Evolutionary conservation across 2,113 vertebrate genomes (phyloP).

Genomic region (Trematomus loennbergii): DNA sequence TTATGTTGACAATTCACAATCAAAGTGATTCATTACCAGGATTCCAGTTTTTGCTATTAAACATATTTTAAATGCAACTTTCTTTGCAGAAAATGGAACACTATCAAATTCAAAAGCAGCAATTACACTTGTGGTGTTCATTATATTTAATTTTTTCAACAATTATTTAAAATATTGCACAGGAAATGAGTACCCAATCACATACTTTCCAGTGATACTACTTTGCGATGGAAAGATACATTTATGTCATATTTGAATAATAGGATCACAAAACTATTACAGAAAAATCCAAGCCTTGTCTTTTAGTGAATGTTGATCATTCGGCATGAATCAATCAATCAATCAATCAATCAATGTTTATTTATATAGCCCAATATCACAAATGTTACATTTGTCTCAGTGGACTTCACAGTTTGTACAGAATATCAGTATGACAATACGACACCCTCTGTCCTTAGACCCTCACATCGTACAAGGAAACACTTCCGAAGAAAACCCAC

Average conservation of each 20-base stretch:
- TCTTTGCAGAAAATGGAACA: neutral
- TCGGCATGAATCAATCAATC: neutral
- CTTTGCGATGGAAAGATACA: too few species aligned
- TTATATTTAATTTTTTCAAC: neutral
- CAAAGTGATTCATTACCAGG: neutral
- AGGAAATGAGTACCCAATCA: neutral
- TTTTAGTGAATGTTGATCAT: neutral
- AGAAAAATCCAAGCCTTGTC: neutral
- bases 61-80: neutral
- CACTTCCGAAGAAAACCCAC: too few species aligned
- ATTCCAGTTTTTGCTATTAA: neutral
- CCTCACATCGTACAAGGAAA: too few species aligned
- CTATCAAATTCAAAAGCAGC: neutral
- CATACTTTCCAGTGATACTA: neutral
- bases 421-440: too few species aligned
- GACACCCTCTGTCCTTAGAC: too few species aligned
- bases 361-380: too few species aligned
- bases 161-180: neutral
- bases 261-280: too few species aligned
- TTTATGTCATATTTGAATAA: too few species aligned
- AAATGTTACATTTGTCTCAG: too few species aligned
- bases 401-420: too few species aligned
- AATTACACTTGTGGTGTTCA: neutral
- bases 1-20: neutral
- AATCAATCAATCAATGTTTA: too few species aligned